Evolutionary conservation across 2,113 vertebrate genomes (phyloP).

Genomic region (Etheostoma spectabile): DNA sequence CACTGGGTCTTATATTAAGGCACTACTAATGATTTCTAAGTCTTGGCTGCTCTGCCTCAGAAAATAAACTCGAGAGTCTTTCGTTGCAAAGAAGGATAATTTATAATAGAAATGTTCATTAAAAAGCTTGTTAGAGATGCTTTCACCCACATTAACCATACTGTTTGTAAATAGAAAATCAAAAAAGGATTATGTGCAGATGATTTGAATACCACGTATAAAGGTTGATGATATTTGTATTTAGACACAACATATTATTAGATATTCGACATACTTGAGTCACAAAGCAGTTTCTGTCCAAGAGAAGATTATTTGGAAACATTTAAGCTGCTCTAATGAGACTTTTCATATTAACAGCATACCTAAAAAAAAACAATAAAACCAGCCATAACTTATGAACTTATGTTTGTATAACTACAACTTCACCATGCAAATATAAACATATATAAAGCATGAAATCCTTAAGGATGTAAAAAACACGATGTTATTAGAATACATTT

Average conservation of each 20-base stretch:
- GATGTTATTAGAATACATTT: not conserved
- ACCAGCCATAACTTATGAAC: no score
- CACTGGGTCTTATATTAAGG: conserved; percentile 47
- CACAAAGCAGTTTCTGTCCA: no score
- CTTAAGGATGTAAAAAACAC: not conserved
- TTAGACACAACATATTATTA: not conserved
- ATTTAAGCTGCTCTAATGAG: not conserved
- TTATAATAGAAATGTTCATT: not conserved
- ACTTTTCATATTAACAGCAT: no score
- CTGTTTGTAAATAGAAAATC: no score
- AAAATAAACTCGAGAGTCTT: conserved; percentile 16
- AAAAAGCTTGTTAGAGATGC: not conserved
- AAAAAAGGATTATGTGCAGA: no score
- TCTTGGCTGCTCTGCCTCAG: conserved; percentile 6
- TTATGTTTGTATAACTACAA: not conserved
- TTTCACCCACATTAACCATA: not conserved
- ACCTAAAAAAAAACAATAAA: no score
- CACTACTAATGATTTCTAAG: conserved; percentile 46
- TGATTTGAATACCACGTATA: no score
- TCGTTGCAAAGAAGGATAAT: not conserved
- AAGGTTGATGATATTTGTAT: not conserved
- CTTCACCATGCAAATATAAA: not conserved
- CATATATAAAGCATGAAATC: no score
- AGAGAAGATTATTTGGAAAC: not conserved
- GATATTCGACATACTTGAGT: no score